A percentile compares a stretch with the other conserved stretches of the same genome.
phyloP scores from a whole-genome alignment of 2,797 vertebrate species.

The Moxostoma hubbsi region DNA sequence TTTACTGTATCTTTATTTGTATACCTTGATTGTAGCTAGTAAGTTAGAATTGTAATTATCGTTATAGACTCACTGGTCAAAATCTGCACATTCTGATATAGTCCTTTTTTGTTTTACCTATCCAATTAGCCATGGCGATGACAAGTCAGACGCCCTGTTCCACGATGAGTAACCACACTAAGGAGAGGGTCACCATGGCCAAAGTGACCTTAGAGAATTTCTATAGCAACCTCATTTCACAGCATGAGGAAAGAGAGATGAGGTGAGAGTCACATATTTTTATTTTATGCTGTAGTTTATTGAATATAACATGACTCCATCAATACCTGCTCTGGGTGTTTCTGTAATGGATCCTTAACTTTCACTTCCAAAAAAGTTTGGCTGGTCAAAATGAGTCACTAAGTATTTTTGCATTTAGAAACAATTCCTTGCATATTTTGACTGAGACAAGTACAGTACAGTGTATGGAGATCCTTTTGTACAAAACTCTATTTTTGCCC shows the following conservation, averaged over 20 bases:
- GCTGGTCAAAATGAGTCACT: constrained; percentile 1
- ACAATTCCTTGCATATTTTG: constrained; percentile 23
- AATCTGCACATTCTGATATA: background rate
- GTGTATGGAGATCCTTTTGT: background rate
- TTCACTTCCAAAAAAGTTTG: constrained; percentile 27
- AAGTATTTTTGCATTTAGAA: background rate
- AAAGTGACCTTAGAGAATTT: constrained; percentile 98
- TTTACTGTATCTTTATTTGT: background rate
- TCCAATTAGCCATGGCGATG: constrained; percentile 91
- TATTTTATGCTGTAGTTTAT: background rate
- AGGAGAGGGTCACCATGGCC: constrained; percentile 96
- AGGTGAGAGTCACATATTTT: constrained; percentile 78
- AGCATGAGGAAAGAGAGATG: constrained; percentile 97
- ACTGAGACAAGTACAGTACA: background rate
- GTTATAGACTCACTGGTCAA: too few relatives aligned
- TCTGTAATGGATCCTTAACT: background rate
- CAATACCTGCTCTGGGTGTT: background rate
- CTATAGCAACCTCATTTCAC: constrained; percentile 96
- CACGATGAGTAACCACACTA: constrained; percentile 98
- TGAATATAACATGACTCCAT: background rate
- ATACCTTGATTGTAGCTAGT: background rate
- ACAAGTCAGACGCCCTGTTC: constrained; percentile 91
- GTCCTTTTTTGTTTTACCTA: background rate
- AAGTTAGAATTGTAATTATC: background rate
- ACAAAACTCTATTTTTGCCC: background rate